Base-by-base conservation (phyloP, 2,113 vertebrate species). In the Stigmatopora nigra region DNA sequence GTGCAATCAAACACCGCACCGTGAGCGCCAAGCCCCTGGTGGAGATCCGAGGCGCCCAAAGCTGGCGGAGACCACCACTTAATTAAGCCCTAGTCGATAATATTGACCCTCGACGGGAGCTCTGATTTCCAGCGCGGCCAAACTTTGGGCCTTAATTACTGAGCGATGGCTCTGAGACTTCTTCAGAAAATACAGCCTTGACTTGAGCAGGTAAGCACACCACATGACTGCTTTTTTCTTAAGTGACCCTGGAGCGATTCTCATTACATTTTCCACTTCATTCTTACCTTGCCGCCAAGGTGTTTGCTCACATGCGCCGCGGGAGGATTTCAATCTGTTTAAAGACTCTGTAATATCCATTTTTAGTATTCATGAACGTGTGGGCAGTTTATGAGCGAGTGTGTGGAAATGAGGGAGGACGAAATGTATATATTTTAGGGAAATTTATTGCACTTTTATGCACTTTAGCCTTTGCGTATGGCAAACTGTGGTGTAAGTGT, bases 21-120 rank as follows among this genome's bases (percentile, higher is more conserved):
- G 2, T 5, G 2, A 31, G 25, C 25, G 25, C 25, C 15, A 48
- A 7, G 36, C 17, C 17, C 49, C 31, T 0, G 16, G 0, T 70
- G 5, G 12, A 61, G 52, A 36, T 65, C 22, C 7, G 35, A 35
- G 22, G 71, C 20, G 49, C 17, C 15, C 61, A 64, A 71, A 69
- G 36, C 67, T 67, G 2, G 72, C 17, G 46, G 44, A 67, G 72
- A 70, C 81, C 64, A 75, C 48, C 61, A 73, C 82, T 81, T 77
- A 48, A 78, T 80, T 78, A 76, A 63, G 38, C 0, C 70, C 57
- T n/a, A 51, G 81, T 87, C 83, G 68, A 80, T 84, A 73, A 0
- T 62, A 85, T 78, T 52, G 84, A 81, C 44, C 8, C 8, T 7
- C 19, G 16, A 25, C 19, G 62, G 59, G 53, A 14, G 51, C 49